Conservation (phyloP, 1,140 invertebrate species). For the Ganaspis sp. region DNA sequence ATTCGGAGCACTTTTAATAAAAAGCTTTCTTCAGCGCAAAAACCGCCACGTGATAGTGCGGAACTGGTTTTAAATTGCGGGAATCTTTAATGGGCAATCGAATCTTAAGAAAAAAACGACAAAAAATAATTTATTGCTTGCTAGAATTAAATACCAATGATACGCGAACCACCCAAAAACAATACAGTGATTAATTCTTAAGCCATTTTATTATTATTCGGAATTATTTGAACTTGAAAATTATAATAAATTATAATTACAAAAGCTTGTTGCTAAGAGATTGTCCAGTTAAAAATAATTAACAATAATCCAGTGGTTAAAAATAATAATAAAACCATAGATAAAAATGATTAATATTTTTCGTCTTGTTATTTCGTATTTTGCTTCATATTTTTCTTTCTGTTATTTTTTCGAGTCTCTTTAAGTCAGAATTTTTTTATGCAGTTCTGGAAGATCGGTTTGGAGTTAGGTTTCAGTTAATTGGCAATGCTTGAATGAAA, state of each 20-base stretch:
- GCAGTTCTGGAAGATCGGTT: not conserved
- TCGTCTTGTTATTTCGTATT: too few species aligned
- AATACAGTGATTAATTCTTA: not conserved
- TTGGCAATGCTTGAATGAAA: not conserved
- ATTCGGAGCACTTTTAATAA: conserved; percentile 31
- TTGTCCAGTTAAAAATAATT: too few species aligned
- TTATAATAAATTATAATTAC: not conserved
- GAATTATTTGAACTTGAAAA: not conserved
- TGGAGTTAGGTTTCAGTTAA: not conserved
- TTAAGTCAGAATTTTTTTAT: too few species aligned
- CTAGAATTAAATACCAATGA: conserved; percentile 25
- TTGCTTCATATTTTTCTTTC: too few species aligned
- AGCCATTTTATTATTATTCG: not conserved
- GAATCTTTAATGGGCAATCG: conserved; percentile 19
- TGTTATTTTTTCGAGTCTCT: too few species aligned
- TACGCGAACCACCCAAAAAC: not conserved
- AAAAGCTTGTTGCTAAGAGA: not conserved
- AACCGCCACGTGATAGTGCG: conserved; percentile 13
- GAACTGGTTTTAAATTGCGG: conserved; percentile 30
- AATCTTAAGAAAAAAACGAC: not conserved
- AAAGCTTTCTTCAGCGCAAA: conserved; percentile 2
- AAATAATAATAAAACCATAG: too few species aligned
- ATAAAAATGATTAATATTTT: too few species aligned
- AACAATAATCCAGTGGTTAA: too few species aligned
- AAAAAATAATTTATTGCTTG: conserved; percentile 10